phyloP scores from a whole-genome alignment of 2,888 invertebrate species.

The Watsonalla cultraria region DNA sequence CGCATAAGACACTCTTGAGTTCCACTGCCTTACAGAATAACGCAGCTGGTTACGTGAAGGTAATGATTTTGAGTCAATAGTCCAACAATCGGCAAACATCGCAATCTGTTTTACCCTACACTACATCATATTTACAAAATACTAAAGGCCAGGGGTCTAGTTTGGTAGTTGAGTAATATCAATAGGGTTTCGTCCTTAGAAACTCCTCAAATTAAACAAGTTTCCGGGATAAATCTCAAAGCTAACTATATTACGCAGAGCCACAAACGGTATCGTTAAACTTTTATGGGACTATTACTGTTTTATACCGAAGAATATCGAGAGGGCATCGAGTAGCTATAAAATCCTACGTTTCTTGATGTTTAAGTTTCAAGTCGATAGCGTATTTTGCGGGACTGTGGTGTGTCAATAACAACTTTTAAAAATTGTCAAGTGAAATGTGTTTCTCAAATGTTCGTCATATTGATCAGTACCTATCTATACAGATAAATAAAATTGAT shows the following conservation, averaged over 20 bases:
- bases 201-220: constrained; percentile 4
- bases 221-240: constrained; percentile 16
- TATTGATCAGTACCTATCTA: too few relatives aligned
- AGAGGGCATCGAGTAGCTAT: constrained; percentile 30
- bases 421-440: too few relatives aligned
- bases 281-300: constrained; percentile 48
- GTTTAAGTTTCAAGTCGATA: constrained; percentile 11
- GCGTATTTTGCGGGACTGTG: constrained; percentile 6
- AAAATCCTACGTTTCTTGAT: constrained; percentile 26
- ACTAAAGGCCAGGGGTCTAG: too few relatives aligned
- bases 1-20: too few relatives aligned
- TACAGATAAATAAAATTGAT: too few relatives aligned
- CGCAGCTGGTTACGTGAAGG: too few relatives aligned
- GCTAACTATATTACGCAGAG: constrained; percentile 19
- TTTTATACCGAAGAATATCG: constrained; percentile 55
- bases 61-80: too few relatives aligned
- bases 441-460: too few relatives aligned
- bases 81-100: too few relatives aligned
- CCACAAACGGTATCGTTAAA: constrained; percentile 39
- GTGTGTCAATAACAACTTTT: not conserved
- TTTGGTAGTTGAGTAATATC: not conserved
- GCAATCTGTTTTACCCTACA: too few relatives aligned
- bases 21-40: too few relatives aligned
- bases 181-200: not conserved
- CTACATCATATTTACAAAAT: too few relatives aligned